Conservation (phyloP, 2,113 vertebrate species). For the Periophthalmodon schlosseri region DNA sequence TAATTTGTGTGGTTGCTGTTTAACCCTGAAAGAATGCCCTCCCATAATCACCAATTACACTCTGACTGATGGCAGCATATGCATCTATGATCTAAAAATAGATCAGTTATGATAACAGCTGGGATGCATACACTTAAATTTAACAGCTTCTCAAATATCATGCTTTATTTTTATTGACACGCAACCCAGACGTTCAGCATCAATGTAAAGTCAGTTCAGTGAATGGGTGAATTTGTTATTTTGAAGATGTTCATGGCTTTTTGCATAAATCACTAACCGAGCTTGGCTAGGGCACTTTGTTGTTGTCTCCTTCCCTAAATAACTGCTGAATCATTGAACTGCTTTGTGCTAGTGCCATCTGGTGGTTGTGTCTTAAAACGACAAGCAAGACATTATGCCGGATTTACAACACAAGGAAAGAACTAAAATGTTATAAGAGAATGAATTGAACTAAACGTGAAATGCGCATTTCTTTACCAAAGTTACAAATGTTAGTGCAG, state of each 20-base stretch:
- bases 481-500: no score
- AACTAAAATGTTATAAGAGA: not conserved
- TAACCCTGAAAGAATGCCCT: conserved; percentile 37
- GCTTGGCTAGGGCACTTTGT: not conserved
- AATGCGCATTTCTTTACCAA: no score
- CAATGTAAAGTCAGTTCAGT: not conserved
- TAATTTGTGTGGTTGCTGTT: conserved; percentile 3
- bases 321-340: conserved; percentile 1
- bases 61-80: conserved; percentile 64
- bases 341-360: conserved; percentile 1
- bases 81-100: conserved; percentile 63
- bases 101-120: conserved; percentile 36
- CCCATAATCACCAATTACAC: conserved; percentile 47
- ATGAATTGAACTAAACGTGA: not conserved
- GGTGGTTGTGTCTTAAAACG: not conserved
- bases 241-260: not conserved
- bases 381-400: not conserved
- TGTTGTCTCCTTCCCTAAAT: not conserved
- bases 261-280: not conserved
- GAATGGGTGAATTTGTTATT: not conserved
- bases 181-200: not conserved
- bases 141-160: conserved; percentile 33
- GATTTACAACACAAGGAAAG: not conserved
- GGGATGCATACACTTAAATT: conserved; percentile 26
- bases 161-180: conserved; percentile 10